A percentile compares a stretch with the other conserved stretches of the same genome.
These are phyloP conservation scores for Himalopsyche japonica DNA, from an alignment of 2,888 invertebrate genomes.

Conservation along the genomic window DNA sequence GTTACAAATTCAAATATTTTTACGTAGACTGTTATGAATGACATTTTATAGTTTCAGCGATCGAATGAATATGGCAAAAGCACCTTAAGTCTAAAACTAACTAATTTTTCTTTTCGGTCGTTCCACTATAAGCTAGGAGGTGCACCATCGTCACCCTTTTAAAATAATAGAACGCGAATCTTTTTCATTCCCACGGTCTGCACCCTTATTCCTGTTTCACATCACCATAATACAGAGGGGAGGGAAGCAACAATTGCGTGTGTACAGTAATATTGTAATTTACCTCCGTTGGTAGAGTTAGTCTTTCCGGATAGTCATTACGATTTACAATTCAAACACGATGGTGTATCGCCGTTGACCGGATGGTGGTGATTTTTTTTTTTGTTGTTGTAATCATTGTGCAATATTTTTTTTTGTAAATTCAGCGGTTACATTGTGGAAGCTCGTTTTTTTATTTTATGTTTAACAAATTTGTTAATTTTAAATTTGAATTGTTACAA, in stretches of 20 bases:
- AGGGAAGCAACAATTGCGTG: background rate
- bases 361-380: background rate
- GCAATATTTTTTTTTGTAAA: no score
- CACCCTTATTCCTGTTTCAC: constrained; percentile 20
- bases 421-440: no score
- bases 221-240: background rate
- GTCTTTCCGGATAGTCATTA: background rate
- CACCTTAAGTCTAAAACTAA: no score
- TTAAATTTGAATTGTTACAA: no score
- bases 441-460: no score
- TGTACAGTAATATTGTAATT: background rate
- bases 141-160: background rate
- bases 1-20: no score
- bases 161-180: constrained; percentile 4
- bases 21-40: no score
- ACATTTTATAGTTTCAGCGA: no score
- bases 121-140: background rate
- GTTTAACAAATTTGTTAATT: no score
- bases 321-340: background rate
- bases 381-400: no score
- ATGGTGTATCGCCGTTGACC: background rate
- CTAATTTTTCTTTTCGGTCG: no score
- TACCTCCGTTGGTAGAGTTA: background rate
- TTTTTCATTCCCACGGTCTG: constrained; percentile 20
- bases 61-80: no score